phyloP scores from a whole-genome alignment of 2,888 invertebrate genomes.

The Chrysodeixis includens region DNA sequence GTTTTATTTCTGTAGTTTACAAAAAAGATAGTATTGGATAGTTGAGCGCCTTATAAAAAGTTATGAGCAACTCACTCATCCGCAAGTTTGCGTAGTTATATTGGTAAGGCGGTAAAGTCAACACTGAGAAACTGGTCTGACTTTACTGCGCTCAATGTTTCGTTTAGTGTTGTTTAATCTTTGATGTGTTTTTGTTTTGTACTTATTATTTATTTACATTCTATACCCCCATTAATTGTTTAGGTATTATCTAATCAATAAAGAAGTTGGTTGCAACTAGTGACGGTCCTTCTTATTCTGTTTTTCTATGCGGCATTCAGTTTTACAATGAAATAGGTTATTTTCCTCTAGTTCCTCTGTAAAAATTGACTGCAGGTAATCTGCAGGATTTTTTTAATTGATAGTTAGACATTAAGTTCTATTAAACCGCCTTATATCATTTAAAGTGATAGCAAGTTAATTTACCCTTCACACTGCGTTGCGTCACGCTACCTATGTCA shows the following conservation, averaged over 20 bases:
- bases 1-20: not conserved
- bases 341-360: too few relatives aligned
- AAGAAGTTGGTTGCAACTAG: not conserved
- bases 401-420: not conserved
- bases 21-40: not conserved
- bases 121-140: not conserved
- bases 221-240: not conserved
- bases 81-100: conserved; percentile 32
- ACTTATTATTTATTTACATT: not conserved
- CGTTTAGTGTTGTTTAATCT: not conserved
- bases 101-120: conserved; percentile 18
- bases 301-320: not conserved
- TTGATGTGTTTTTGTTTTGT: not conserved
- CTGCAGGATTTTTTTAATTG: too few relatives aligned
- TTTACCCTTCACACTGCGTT: conserved; percentile 30
- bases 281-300: not conserved
- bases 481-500: conserved; percentile 27
- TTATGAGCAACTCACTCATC: conserved; percentile 17
- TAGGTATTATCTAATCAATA: not conserved
- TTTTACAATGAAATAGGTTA: too few relatives aligned
- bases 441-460: conserved; percentile 10
- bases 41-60: conserved; percentile 20
- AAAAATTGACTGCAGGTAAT: too few relatives aligned
- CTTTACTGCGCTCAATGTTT: not conserved
- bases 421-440: not conserved